A percentile compares a stretch with the other conserved stretches of the same genome.
These are phyloP conservation scores for Shargacucullia verbasci DNA, from an alignment of 2,888 invertebrate species.

Conservation along the genomic window DNA sequence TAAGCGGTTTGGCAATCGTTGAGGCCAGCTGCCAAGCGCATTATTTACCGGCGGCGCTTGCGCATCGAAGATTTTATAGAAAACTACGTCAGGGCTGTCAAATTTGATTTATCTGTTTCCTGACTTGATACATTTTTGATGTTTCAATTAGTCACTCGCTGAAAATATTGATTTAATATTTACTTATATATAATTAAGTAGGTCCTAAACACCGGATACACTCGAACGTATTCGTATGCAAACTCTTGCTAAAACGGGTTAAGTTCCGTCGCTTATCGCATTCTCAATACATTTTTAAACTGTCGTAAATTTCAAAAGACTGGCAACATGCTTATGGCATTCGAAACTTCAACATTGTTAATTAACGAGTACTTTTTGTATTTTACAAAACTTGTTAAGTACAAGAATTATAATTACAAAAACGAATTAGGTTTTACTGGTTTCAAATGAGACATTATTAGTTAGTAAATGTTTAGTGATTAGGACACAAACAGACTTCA, in stretches of 20 bases:
- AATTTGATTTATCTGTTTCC: conserved; percentile 1
- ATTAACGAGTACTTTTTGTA: conserved; percentile 21
- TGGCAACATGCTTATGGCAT: conserved; percentile 29
- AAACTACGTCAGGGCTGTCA: conserved; percentile 28
- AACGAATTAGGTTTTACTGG: conserved; percentile 3
- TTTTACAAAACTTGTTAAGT: conserved; percentile 11
- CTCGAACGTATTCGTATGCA: conserved; percentile 52
- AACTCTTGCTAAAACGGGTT: conserved; percentile 71
- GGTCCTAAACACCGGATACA: conserved; percentile 50
- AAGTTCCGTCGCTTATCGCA: conserved; percentile 76
- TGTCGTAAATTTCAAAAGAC: conserved; percentile 60
- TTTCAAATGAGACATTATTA: conserved; percentile 4
- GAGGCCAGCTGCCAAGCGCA: conserved; percentile 48
- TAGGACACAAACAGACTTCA: conserved; percentile 5
- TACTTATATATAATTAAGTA: conserved; percentile 42
- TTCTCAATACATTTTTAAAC: conserved; percentile 68
- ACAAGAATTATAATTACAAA: conserved; percentile 10
- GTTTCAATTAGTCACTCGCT: neutral
- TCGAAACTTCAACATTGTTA: conserved; percentile 23
- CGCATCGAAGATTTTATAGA: conserved; percentile 40
- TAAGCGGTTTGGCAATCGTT: conserved; percentile 60
- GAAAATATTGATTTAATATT: conserved; percentile 1
- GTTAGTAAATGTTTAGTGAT: conserved; percentile 6
- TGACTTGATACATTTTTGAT: neutral
- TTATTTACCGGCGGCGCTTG: conserved; percentile 39